Percentiles rank a stretch among this genome's conserved stretches.
These are phyloP conservation scores for Drosophila tripunctata DNA, from an alignment of 2,888 invertebrate genomes.

Conservation along the genomic window DNA sequence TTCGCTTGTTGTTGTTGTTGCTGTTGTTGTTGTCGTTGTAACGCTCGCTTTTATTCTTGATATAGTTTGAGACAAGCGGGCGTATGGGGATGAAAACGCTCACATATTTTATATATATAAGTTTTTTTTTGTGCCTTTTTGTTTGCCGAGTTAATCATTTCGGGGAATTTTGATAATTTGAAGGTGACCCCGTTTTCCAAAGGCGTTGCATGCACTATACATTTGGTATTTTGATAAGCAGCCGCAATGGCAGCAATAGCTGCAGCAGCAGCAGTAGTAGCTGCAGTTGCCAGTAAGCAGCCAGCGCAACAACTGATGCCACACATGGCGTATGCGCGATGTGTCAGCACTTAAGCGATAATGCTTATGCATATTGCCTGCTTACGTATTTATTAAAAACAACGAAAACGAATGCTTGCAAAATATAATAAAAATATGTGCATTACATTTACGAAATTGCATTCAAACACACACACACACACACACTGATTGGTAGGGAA, in stretches of 20 bases:
- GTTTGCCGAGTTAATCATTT: slow-evolving; percentile 77
- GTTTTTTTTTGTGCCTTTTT: slow-evolving; percentile 48
- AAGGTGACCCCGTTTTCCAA: slow-evolving; percentile 75
- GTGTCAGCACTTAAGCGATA: slow-evolving; percentile 58
- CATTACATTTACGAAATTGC: slow-evolving; percentile 54
- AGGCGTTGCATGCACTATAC: slow-evolving; percentile 50
- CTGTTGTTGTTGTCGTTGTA: slow-evolving; percentile 35
- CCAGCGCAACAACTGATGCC: slow-evolving; percentile 40
- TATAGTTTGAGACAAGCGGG: slow-evolving; percentile 57
- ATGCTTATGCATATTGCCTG: slow-evolving; percentile 74
- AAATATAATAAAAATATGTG: slow-evolving; percentile 41
- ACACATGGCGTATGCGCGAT: slow-evolving; percentile 60
- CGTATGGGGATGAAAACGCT: slow-evolving; percentile 1
- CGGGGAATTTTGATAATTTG: slow-evolving; percentile 81
- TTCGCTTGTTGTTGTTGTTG: slow-evolving; percentile 43
- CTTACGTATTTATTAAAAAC: slow-evolving; percentile 73
- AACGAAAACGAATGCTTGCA: slow-evolving; percentile 49
- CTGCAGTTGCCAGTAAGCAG: slow-evolving; percentile 4
- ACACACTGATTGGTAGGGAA: no score
- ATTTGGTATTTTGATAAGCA: slow-evolving; percentile 67
- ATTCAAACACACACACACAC: no score
- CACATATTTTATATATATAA: slow-evolving; percentile 29
- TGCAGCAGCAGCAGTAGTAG: slow-evolving; percentile 7
- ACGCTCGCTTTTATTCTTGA: slow-evolving; percentile 60
- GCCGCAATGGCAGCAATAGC: slow-evolving; percentile 5